These are phyloP conservation scores for Mesorhabditis belari DNA, from an alignment of 2,888 invertebrate genomes.

Conservation along the genomic window DNA sequence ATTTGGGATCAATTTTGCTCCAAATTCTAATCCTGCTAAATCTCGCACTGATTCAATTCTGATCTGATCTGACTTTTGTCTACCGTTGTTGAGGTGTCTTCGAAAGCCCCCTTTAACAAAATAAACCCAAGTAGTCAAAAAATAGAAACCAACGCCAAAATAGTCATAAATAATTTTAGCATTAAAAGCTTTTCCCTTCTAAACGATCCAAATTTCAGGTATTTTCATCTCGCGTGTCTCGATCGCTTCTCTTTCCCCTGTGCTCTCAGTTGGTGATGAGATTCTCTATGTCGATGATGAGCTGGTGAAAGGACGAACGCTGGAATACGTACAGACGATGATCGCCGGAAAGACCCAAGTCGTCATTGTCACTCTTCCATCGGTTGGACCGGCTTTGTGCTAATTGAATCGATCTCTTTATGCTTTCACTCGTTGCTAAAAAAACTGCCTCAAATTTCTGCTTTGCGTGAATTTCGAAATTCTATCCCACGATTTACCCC, in stretches of 20 bases:
- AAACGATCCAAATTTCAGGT: conserved; percentile 24
- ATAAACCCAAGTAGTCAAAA: background rate
- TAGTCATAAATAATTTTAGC: too few species aligned
- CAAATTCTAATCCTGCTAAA: background rate
- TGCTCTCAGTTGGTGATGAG: conserved; percentile 42
- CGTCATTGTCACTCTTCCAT: conserved; percentile 28
- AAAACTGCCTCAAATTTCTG: too few species aligned
- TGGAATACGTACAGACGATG: conserved; percentile 37
- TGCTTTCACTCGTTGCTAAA: too few species aligned
- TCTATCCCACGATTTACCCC: background rate
- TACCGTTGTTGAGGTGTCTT: too few species aligned
- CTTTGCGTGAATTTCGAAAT: too few species aligned
- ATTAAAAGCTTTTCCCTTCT: too few species aligned
- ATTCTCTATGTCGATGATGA: conserved; percentile 40
- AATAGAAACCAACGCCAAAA: too few species aligned
- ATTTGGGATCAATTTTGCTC: background rate
- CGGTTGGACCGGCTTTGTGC: conserved; percentile 32
- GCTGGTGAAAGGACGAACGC: conserved; percentile 29
- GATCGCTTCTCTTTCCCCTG: conserved; percentile 29
- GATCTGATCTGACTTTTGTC: too few species aligned
- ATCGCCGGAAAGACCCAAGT: conserved; percentile 37
- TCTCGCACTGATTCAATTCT: too few species aligned
- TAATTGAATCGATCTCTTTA: too few species aligned
- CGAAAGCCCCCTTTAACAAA: background rate
- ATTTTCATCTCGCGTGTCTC: conserved; percentile 44